Base-by-base conservation (phyloP, 1,140 invertebrate species). In the Caenorhabditis latens region DNA sequence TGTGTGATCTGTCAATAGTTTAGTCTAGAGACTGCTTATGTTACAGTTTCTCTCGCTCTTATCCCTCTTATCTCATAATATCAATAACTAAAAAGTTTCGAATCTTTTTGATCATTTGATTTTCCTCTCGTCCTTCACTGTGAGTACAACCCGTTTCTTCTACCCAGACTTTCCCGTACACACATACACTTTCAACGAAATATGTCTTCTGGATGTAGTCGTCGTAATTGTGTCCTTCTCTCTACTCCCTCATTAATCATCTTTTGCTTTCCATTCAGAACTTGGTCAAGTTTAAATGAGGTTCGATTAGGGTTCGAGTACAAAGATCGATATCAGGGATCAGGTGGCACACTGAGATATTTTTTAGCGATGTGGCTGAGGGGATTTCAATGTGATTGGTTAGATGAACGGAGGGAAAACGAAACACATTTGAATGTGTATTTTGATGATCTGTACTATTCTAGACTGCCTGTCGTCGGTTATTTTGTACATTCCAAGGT, bases 121-220 rank as follows among this genome's bases (percentile, higher is more conserved):
- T 71, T 42, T 71, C n/a, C 19, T 46, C 8, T 24, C 6, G 7
- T 24, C 7, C 24, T 14, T 6, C 19, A 5, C 4, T 14, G 11
- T 8, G 40, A n/a, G 11, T 7, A 24, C 65, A 71, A 71, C 65
- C 65, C 65, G 65, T 71, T 71, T 43, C 14, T 24, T 63, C 40
- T n/a, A 14, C 16, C 40, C 42, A 58, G 57, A n/a, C 61, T 24
- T 32, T 46, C 46, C 42, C 21, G 2, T 43, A 11, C 42, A 4
- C 65, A 7, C 32, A 19, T 40, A 63, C 61, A 63, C 61, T 63
- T 63, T 63, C 61, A 63, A 63, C 61, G 32, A 63, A 63, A 63
- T 63, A 63, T 63, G 42, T 71, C 65, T 71, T 71, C 65, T 71
- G 65, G 65, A 71, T 71, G 65, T 71, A 32, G 65, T 71, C 42